These are phyloP conservation scores for Hormaphis cornu DNA, from an alignment of 1,140 invertebrate species.

Conservation along the genomic window DNA sequence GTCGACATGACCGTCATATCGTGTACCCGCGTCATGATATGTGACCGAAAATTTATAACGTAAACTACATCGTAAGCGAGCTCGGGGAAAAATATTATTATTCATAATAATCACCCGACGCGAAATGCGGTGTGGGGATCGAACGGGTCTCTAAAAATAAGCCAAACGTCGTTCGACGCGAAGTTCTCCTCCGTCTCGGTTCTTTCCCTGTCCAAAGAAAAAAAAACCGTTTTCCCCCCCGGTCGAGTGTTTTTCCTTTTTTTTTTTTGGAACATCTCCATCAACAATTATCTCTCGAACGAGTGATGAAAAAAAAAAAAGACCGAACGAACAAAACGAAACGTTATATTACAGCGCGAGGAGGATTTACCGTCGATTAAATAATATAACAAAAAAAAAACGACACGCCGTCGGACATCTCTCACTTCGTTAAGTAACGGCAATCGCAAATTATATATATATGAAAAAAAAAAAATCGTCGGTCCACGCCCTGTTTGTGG, in stretches of 20 bases:
- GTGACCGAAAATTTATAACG: background rate
- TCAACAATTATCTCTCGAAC: slow-evolving; percentile 3
- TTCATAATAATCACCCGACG: background rate
- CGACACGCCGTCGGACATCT: no score
- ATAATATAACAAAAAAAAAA: background rate
- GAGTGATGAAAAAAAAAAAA: background rate
- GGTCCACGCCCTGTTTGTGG: no score
- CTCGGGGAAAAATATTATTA: slow-evolving; percentile 19
- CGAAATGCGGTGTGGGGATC: slow-evolving; percentile 7
- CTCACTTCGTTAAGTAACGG: no score
- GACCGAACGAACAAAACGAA: no score
- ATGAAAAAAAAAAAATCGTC: no score
- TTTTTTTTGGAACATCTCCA: slow-evolving; percentile 19
- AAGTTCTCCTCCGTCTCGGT: no score
- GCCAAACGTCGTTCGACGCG: background rate
- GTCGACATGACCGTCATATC: slow-evolving; percentile 2
- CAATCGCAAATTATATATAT: no score
- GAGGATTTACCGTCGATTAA: slow-evolving; percentile 28
- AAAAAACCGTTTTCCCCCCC: no score
- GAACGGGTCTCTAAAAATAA: slow-evolving; percentile 19
- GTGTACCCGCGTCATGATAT: background rate
- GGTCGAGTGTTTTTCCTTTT: background rate
- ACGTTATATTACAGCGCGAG: background rate
- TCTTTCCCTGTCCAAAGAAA: no score
- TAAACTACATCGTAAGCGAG: no score